phyloP scores from a whole-genome alignment of 1,140 invertebrate genomes.

The Panagrolaimus sp. region DNA sequence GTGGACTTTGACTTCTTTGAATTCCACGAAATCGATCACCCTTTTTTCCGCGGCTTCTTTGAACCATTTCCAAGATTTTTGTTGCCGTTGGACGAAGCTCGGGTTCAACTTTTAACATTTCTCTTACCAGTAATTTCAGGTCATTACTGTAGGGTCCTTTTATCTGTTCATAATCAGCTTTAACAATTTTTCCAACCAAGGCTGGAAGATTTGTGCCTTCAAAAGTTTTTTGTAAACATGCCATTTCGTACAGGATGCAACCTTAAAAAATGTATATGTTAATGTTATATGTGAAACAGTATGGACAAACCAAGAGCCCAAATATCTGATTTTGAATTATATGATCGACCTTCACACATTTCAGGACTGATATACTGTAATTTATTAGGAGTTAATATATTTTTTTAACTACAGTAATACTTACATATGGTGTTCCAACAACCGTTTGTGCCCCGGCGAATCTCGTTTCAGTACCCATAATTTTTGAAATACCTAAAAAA shows the following conservation, averaged over 20 bases:
- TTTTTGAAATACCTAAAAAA: slow-evolving; percentile 38
- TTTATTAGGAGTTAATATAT: background rate
- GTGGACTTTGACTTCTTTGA: slow-evolving; percentile 10
- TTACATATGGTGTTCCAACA: slow-evolving; percentile 75
- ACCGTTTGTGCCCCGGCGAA: slow-evolving; percentile 70
- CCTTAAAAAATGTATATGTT: slow-evolving; percentile 65
- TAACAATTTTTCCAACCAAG: slow-evolving; percentile 72
- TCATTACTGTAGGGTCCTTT: slow-evolving; percentile 68
- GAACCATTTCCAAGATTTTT: slow-evolving; percentile 62
- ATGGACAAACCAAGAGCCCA: slow-evolving; percentile 66
- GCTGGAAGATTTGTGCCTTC: slow-evolving; percentile 72
- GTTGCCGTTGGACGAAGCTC: slow-evolving; percentile 64
- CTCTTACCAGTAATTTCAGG: slow-evolving; percentile 64
- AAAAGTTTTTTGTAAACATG: slow-evolving; percentile 73
- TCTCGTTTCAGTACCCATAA: slow-evolving; percentile 68
- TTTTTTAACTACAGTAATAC: slow-evolving; percentile 60
- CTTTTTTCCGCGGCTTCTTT: slow-evolving; percentile 54
- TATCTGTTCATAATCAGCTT: slow-evolving; percentile 64
- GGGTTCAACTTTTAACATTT: slow-evolving; percentile 62
- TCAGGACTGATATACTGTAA: slow-evolving; percentile 56
- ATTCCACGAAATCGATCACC: slow-evolving; percentile 9
- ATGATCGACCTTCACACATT: slow-evolving; percentile 71
- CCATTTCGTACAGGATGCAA: slow-evolving; percentile 75
- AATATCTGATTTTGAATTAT: slow-evolving; percentile 74
- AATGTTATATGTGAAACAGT: slow-evolving; percentile 17